Evolutionary conservation across 2,888 invertebrate genomes (phyloP).

Genomic region (Metalampra italica): DNA sequence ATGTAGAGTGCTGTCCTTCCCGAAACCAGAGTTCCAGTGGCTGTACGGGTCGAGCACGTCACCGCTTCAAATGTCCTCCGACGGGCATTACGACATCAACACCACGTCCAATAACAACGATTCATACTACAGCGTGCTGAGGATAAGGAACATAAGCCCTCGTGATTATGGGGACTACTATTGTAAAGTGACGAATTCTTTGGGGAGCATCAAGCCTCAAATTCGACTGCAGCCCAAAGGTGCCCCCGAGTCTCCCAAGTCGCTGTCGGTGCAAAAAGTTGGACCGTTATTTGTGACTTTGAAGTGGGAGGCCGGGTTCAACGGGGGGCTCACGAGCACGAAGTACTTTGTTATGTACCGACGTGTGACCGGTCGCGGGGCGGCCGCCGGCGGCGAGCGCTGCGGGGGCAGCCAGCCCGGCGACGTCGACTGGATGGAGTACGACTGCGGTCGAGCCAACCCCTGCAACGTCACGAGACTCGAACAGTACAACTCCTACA

Average conservation of each 20-base stretch:
- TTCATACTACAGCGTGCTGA: constrained; percentile 88
- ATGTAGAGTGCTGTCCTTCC: constrained; percentile 94
- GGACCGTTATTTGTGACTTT: constrained; percentile 89
- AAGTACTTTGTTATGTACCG: constrained; percentile 92
- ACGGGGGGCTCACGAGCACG: constrained; percentile 91
- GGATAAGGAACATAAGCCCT: constrained; percentile 85
- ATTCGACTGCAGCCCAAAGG: constrained; percentile 92
- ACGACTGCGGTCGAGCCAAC: constrained; percentile 90
- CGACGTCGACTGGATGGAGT: constrained; percentile 87
- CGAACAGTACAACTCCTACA: constrained; percentile 91
- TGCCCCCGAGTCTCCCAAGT: constrained; percentile 89
- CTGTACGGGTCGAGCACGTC: constrained; percentile 87
- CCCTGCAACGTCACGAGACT: constrained; percentile 93
- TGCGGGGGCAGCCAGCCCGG: constrained; percentile 52
- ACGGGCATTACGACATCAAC: constrained; percentile 91
- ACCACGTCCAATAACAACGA: constrained; percentile 90
- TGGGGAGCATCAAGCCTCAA: constrained; percentile 86
- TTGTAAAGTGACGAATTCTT: constrained; percentile 90
- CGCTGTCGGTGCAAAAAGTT: constrained; percentile 83
- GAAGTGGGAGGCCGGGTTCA: constrained; percentile 93
- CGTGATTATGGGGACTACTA: constrained; percentile 95
- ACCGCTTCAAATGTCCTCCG: constrained; percentile 87
- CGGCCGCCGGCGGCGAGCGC: constrained; percentile 71
- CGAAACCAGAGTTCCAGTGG: constrained; percentile 96
- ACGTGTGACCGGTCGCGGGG: constrained; percentile 76